phyloP scores from a whole-genome alignment of 2,888 invertebrate genomes.

The Papilio gigon region DNA sequence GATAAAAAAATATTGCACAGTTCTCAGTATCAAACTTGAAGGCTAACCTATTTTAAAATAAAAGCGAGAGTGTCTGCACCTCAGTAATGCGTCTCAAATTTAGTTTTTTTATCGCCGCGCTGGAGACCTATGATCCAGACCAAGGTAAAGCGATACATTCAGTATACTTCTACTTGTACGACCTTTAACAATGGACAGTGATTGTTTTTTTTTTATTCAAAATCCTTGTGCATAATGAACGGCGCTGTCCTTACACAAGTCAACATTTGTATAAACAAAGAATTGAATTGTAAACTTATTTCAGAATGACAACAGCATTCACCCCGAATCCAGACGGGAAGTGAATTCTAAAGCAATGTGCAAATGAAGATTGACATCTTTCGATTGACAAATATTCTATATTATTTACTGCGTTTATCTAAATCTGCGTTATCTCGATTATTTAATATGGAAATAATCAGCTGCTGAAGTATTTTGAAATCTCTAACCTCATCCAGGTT shows the following conservation, averaged over 20 bases:
- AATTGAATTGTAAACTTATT: constrained; percentile 55
- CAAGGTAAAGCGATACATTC: constrained; percentile 68
- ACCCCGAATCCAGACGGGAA: constrained; percentile 18
- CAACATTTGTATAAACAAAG: constrained; percentile 71
- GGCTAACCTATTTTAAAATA: constrained; percentile 14
- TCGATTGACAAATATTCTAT: neutral
- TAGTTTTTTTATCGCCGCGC: constrained; percentile 17
- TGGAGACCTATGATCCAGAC: constrained; percentile 57
- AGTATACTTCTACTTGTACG: constrained; percentile 56
- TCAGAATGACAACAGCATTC: constrained; percentile 42
- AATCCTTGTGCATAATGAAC: constrained; percentile 76
- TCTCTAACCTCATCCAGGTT: no score
- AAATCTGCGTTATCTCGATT: no score
- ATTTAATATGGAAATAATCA: no score
- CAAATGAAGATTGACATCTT: neutral
- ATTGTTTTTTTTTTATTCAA: constrained; percentile 68
- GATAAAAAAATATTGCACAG: neutral
- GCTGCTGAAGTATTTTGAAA: no score
- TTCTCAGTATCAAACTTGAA: neutral
- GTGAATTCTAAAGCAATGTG: neutral
- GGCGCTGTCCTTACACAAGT: constrained; percentile 66
- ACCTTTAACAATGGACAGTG: constrained; percentile 70
- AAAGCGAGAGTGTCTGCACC: constrained; percentile 9
- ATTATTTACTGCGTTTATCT: neutral
- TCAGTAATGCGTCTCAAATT: constrained; percentile 19